Conservation (phyloP, 1,140 invertebrate genomes). For the Trachymyrmex cornetzi region DNA sequence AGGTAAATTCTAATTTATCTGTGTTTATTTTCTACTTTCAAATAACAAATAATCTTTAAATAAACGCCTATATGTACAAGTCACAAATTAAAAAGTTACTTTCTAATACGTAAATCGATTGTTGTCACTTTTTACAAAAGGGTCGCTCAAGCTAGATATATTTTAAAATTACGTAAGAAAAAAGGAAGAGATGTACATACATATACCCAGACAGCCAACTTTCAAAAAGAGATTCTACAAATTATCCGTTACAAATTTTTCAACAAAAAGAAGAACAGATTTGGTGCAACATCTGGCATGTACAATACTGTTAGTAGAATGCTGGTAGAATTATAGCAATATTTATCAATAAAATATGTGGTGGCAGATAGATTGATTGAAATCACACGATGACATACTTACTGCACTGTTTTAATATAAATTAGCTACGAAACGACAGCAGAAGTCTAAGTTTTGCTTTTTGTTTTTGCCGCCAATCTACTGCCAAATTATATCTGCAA, state of each 20-base stretch:
- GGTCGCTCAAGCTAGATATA: background rate
- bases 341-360: background rate
- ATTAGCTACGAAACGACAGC: background rate
- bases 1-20: constrained; percentile 76
- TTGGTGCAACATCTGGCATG: background rate
- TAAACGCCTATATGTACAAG: constrained; percentile 79
- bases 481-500: background rate
- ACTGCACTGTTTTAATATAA: background rate
- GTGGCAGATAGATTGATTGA: background rate
- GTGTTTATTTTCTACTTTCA: constrained; percentile 65
- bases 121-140: constrained; percentile 65
- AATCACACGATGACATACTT: background rate
- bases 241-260: background rate
- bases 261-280: too few relatives aligned
- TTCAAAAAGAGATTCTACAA: background rate
- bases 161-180: constrained; percentile 58
- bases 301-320: background rate
- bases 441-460: background rate
- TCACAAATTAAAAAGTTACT: constrained; percentile 31
- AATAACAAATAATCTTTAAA: constrained; percentile 74
- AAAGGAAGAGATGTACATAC: constrained; percentile 25
- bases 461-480: background rate
- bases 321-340: background rate
- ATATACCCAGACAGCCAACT: constrained; percentile 5
- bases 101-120: constrained; percentile 15